Percentiles rank a stretch among this genome's conserved stretches.
Conservation (phyloP, 2,888 invertebrate genomes). For the Coenonympha glycerion region DNA sequence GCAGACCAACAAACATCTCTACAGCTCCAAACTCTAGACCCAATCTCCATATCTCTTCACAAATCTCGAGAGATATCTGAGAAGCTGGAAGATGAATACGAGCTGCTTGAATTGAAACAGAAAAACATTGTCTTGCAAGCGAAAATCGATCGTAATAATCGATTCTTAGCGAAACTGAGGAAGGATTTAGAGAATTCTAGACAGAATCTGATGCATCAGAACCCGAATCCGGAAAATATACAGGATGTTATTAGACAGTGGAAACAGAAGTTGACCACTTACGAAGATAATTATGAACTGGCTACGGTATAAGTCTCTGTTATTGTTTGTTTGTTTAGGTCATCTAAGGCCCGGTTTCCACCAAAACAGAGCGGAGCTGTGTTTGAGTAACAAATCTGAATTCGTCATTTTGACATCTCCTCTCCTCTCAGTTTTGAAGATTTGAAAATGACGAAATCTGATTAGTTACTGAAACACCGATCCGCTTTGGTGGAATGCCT, state of each 20-base stretch:
- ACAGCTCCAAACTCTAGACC: constrained; percentile 45
- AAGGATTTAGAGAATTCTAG: constrained; percentile 51
- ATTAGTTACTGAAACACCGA: too few relatives aligned
- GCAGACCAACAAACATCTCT: constrained; percentile 38
- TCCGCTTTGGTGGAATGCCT: too few relatives aligned
- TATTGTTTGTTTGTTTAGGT: too few relatives aligned
- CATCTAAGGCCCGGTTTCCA: too few relatives aligned
- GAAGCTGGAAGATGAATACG: constrained; percentile 54
- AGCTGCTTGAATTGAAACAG: constrained; percentile 55
- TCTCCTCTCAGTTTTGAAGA: too few relatives aligned
- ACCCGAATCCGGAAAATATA: constrained; percentile 54
- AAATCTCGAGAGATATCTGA: constrained; percentile 42
- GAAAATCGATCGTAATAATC: constrained; percentile 56
- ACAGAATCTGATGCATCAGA: constrained; percentile 39
- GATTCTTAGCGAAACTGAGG: constrained; percentile 45
- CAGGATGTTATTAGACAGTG: constrained; percentile 55
- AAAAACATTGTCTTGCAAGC: constrained; percentile 50
- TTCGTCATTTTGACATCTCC: too few relatives aligned
- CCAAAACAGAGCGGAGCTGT: too few relatives aligned
- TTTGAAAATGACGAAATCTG: too few relatives aligned
- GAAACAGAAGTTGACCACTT: constrained; percentile 55
- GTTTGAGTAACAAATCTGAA: too few relatives aligned
- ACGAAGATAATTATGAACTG: constrained; percentile 58
- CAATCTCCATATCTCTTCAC: constrained; percentile 45
- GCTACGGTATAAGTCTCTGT: constrained; percentile 46